Evolutionary conservation across 2,113 vertebrate species (phyloP).

Genomic region (Fulica atra): DNA sequence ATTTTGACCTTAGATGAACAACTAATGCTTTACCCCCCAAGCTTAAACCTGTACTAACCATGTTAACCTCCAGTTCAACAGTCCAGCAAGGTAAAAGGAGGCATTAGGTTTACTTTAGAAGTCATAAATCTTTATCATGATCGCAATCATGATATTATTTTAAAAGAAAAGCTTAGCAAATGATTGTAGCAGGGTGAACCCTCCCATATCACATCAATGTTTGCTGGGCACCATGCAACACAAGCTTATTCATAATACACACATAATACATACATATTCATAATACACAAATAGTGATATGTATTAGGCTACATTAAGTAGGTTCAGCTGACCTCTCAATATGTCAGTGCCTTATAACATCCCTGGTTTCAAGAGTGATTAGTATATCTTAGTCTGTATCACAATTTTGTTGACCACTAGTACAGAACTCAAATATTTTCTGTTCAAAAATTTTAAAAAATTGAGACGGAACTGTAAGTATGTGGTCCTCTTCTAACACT

Average conservation of each 20-base stretch:
- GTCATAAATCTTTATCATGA: background rate
- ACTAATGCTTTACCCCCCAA: background rate
- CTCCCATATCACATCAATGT: background rate
- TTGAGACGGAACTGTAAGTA: no score
- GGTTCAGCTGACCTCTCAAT: background rate
- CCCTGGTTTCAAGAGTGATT: background rate
- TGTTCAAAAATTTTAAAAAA: background rate
- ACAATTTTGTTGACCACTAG: accelerated
- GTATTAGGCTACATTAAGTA: background rate
- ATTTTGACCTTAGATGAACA: background rate
- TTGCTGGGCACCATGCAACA: background rate
- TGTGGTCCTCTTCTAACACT: background rate
- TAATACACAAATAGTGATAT: background rate
- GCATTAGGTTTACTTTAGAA: background rate
- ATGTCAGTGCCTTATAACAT: background rate
- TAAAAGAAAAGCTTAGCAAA: background rate
- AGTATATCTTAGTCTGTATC: background rate
- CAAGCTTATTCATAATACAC: background rate
- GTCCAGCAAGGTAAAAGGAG: background rate
- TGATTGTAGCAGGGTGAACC: background rate
- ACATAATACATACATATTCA: background rate
- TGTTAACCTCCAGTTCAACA: background rate
- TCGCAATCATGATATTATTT: background rate
- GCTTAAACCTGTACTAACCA: background rate
- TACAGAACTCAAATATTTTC: background rate